A percentile compares a stretch with the other conserved stretches of the same genome.
Conservation (phyloP, 2,113 vertebrate genomes). For the Lepidothrix coronata region DNA sequence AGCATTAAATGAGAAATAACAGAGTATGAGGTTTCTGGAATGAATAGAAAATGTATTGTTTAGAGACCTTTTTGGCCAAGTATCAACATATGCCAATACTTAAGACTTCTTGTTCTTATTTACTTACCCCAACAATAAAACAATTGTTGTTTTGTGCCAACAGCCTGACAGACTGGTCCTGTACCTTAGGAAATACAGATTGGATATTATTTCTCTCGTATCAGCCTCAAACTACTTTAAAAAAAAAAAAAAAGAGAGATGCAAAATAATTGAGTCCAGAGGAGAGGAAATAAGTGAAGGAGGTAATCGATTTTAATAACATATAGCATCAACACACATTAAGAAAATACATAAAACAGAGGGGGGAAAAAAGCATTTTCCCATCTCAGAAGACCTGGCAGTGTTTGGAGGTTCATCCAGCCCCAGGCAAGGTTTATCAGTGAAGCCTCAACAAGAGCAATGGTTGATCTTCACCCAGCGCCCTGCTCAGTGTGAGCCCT, state of each 20-base stretch:
- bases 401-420: not conserved
- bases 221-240: not conserved
- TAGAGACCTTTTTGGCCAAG: slow-evolving; percentile 56
- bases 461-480: not conserved
- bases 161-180: slow-evolving; percentile 62
- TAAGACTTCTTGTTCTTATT: slow-evolving; percentile 66
- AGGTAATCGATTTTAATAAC: slow-evolving; percentile 61
- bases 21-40: slow-evolving; percentile 69
- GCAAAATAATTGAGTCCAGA: slow-evolving; percentile 56
- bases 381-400: not conserved
- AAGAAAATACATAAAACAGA: not conserved
- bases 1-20: slow-evolving; percentile 71
- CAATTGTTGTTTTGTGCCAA: slow-evolving; percentile 70
- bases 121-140: slow-evolving; percentile 71
- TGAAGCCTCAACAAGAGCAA: not conserved
- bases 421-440: not conserved
- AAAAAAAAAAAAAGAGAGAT: not conserved
- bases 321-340: slow-evolving; percentile 4
- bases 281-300: slow-evolving; percentile 43
- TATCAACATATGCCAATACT: slow-evolving; percentile 73
- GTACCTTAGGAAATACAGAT: slow-evolving; percentile 30
- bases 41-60: slow-evolving; percentile 69
- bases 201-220: slow-evolving; percentile 17
- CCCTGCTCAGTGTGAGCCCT: not conserved
- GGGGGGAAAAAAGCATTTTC: not conserved